A percentile compares a stretch with the other conserved stretches of the same genome.
These are phyloP conservation scores for Sorex fumeus DNA, from an alignment of 2,113 vertebrate genomes.

Conservation along the genomic window DNA sequence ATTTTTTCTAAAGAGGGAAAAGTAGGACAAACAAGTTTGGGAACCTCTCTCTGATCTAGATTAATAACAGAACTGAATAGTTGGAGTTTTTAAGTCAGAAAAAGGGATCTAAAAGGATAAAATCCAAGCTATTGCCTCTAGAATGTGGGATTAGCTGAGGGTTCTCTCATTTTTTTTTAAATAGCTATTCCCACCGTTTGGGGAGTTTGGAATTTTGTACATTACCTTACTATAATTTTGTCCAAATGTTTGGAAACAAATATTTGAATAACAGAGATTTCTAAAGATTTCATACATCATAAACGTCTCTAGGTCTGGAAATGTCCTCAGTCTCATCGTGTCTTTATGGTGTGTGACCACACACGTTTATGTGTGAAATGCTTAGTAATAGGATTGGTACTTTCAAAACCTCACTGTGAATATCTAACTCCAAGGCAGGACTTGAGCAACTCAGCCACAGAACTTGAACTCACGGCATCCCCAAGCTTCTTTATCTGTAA, in stretches of 20 bases:
- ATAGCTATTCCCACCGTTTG: background rate
- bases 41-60: too few relatives aligned
- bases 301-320: background rate
- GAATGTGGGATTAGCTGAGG: background rate
- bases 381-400: background rate
- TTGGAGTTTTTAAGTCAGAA: background rate
- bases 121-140: background rate
- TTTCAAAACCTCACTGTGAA: constrained; percentile 3
- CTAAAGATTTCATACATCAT: constrained; percentile 12
- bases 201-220: background rate
- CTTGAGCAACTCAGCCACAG: background rate
- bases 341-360: rapidly evolving
- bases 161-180: background rate
- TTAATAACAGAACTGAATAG: too few relatives aligned
- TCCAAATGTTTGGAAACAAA: constrained; percentile 7
- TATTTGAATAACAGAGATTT: background rate
- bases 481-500: constrained; percentile 14
- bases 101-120: background rate
- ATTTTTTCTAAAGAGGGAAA: too few relatives aligned
- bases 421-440: background rate
- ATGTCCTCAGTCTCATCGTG: background rate
- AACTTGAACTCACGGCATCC: background rate
- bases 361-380: background rate
- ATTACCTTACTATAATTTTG: background rate
- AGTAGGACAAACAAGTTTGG: too few relatives aligned